Evolutionary conservation across 1,140 invertebrate species (phyloP), one percentile per base, ranked within the genome.

Genomic region (Cheumatopsyche charites): DNA sequence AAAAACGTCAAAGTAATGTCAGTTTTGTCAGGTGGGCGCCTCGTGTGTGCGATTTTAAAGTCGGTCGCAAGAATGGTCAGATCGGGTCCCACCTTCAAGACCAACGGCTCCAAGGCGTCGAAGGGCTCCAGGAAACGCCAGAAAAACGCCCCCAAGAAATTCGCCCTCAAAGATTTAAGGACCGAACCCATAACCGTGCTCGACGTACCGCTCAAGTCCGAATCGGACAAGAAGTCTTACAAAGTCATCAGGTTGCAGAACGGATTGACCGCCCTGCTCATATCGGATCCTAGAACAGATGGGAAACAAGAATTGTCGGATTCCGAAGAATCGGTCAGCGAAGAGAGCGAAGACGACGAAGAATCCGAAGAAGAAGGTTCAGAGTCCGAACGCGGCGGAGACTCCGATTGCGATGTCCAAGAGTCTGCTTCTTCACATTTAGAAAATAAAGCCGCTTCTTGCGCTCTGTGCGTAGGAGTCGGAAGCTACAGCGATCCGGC

Each of bases 391-490:
- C 21, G 23, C 13, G 58, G 25, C 13, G n/a, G 17, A 4, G 58
- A 26, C 1, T 19, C 42, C 1, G 66, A 55, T n/a, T 52, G 13
- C 43, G 43, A 62, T 13, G 15, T 47, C 13, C 7, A 58, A 58
- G 21, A 9, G 29, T 15, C n/a, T 7, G 23, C 47, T 11, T 23
- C 15, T 3, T 19, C 15, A 3, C 19, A 62, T 12, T 6, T 45
- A 1, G 61, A 62, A 13, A 49, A 70, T 17, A 70, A 70, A 62
- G 29, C 58, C 86, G 90, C 91, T 43, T 91, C 91, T 1, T 91
- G 90, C 78, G 88, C 87, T 6, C 78, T 94, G 1, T 86, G 86
- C 68, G 87, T 93, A 12, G 87, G 88, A 43, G 91, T 91, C 29
- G 91, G 91, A 17, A 89, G 88, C 80, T 90, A 89, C 79, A 90